A percentile compares a stretch with the other conserved stretches of the same genome.
Evolutionary conservation across 2,113 vertebrate species (phyloP).

Genomic region (Brienomyrus brachyistius): DNA sequence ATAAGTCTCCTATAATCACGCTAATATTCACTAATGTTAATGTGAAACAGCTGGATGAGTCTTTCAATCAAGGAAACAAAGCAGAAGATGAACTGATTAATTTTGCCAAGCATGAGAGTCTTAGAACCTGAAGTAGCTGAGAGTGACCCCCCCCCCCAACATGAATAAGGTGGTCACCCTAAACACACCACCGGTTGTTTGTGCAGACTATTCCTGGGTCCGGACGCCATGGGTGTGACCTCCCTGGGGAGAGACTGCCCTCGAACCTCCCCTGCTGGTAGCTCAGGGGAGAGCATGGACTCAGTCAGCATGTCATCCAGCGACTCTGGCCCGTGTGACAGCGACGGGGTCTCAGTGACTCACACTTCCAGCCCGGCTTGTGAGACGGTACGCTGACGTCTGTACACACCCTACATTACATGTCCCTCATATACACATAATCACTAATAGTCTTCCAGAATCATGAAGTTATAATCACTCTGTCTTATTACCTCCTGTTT

Average conservation of each 20-base stretch:
- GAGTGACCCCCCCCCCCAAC: not conserved
- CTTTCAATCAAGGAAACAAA: not conserved
- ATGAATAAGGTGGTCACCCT: not conserved
- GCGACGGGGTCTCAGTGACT: constrained; percentile 54
- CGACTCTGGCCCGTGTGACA: constrained; percentile 76
- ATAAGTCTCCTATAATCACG: not conserved
- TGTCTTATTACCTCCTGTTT: constrained; percentile 52
- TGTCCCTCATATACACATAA: not conserved
- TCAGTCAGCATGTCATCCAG: constrained; percentile 84
- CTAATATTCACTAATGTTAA: not conserved
- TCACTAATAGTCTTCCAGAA: not conserved
- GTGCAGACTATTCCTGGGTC: constrained; percentile 74
- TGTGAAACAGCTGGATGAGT: not conserved
- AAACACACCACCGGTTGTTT: not conserved
- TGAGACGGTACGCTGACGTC: constrained; percentile 64
- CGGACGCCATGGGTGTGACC: constrained; percentile 59
- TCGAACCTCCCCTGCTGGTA: constrained; percentile 68
- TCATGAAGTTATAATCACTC: not conserved
- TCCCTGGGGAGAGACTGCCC: constrained; percentile 72
- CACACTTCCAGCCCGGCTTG: constrained; percentile 58
- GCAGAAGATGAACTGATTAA: not conserved
- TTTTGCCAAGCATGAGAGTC: not conserved
- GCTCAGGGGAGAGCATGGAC: constrained; percentile 85
- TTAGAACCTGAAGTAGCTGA: not conserved
- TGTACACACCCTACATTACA: not conserved